These are phyloP conservation scores for Actenoides lindsayi DNA, from an alignment of 2,113 vertebrate species.

Conservation along the genomic window DNA sequence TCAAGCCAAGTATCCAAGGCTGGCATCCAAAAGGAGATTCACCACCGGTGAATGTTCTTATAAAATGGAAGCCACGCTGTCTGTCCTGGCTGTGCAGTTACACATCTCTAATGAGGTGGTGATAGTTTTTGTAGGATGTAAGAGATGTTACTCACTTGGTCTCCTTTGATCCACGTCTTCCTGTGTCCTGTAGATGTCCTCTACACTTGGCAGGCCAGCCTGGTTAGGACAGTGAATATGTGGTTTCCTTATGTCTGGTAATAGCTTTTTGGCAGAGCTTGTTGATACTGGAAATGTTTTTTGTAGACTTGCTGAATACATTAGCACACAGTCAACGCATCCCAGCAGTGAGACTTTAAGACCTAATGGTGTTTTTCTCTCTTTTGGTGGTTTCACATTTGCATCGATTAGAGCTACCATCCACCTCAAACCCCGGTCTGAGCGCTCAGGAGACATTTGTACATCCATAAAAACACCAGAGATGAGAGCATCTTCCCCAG, in stretches of 20 bases:
- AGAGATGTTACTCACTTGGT: background rate
- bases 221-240: background rate
- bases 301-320: constrained; percentile 34
- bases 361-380: constrained; percentile 15
- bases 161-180: background rate
- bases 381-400: constrained; percentile 33
- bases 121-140: background rate
- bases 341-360: background rate
- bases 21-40: background rate
- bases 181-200: background rate
- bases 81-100: background rate
- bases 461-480: background rate
- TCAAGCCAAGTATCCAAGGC: background rate
- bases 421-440: background rate
- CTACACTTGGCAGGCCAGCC: background rate
- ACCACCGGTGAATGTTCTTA: background rate
- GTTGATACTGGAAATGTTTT: constrained; percentile 17
- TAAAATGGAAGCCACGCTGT: background rate
- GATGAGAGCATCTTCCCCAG: background rate
- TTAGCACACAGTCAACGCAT: constrained; percentile 14
- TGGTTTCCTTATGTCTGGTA: constrained; percentile 61
- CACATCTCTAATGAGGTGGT: background rate
- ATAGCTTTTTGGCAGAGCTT: constrained; percentile 47
- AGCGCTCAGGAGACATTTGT: constrained; percentile 11
- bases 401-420: background rate